These are phyloP conservation scores for Azorinus chamasolen DNA, from an alignment of 2,888 invertebrate species.

Conservation along the genomic window DNA sequence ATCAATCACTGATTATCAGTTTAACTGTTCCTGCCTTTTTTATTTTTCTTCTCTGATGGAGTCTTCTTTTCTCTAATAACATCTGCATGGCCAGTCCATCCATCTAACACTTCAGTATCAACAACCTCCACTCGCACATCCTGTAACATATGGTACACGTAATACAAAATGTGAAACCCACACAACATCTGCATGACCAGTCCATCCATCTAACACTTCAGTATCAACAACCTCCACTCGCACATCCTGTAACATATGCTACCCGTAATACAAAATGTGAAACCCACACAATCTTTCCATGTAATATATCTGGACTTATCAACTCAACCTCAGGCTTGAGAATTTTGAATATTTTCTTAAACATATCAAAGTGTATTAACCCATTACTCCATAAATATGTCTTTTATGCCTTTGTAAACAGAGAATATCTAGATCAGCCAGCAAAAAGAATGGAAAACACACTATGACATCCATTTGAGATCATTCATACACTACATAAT, in stretches of 20 bases:
- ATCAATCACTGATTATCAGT: too few species aligned
- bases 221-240: constrained; percentile 19
- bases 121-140: constrained; percentile 18
- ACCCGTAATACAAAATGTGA: not conserved
- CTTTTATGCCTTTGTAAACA: too few species aligned
- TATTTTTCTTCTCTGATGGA: not conserved
- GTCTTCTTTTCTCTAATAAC: constrained; percentile 11
- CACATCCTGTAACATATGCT: constrained; percentile 14
- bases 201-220: not conserved
- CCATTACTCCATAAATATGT: too few species aligned
- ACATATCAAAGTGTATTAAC: too few species aligned
- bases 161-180: not conserved
- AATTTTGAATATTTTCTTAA: too few species aligned
- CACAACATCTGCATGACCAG: not conserved
- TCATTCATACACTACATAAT: too few species aligned
- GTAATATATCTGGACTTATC: too few species aligned
- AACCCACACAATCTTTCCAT: too few species aligned
- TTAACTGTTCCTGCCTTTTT: constrained; percentile 1
- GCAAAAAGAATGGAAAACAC: too few species aligned
- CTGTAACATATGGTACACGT: constrained; percentile 6
- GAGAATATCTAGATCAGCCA: too few species aligned
- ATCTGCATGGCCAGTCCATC: constrained; percentile 4
- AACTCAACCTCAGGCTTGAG: too few species aligned
- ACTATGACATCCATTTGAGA: too few species aligned
- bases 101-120: constrained; percentile 2